Conservation (phyloP, 2,888 invertebrate genomes). For the Hydriomena furcata region DNA sequence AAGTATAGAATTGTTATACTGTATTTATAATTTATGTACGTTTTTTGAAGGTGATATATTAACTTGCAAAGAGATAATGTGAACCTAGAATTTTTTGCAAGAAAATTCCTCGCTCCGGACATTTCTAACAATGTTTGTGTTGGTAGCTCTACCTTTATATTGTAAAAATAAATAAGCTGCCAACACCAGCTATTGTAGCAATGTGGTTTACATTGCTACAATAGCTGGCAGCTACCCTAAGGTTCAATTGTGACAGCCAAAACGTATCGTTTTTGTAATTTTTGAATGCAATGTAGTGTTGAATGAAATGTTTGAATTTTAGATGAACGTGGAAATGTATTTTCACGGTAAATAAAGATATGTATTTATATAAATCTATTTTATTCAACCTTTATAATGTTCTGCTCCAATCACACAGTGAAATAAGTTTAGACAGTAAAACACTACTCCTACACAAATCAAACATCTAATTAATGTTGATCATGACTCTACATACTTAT, state of each 20-base stretch:
- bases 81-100: background rate
- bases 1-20: constrained; percentile 35
- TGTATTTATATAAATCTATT: constrained; percentile 46
- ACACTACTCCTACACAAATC: background rate
- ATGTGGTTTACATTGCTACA: too few species aligned
- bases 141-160: background rate
- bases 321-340: constrained; percentile 58
- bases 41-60: background rate
- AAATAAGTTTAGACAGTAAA: background rate
- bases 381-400: constrained; percentile 44
- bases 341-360: constrained; percentile 75
- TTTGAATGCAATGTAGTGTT: constrained; percentile 38
- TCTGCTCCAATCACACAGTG: constrained; percentile 39
- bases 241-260: constrained; percentile 16
- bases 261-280: constrained; percentile 16
- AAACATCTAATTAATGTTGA: too few species aligned
- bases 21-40: constrained; percentile 33
- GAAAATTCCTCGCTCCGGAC: background rate
- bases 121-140: background rate
- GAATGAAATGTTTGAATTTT: constrained; percentile 54
- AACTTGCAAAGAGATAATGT: background rate
- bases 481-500: too few species aligned
- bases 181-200: constrained; percentile 1
- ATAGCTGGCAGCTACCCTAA: constrained; percentile 4
- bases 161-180: background rate